Conservation (phyloP, 2,113 vertebrate genomes). For the Pristiophorus japonicus region DNA sequence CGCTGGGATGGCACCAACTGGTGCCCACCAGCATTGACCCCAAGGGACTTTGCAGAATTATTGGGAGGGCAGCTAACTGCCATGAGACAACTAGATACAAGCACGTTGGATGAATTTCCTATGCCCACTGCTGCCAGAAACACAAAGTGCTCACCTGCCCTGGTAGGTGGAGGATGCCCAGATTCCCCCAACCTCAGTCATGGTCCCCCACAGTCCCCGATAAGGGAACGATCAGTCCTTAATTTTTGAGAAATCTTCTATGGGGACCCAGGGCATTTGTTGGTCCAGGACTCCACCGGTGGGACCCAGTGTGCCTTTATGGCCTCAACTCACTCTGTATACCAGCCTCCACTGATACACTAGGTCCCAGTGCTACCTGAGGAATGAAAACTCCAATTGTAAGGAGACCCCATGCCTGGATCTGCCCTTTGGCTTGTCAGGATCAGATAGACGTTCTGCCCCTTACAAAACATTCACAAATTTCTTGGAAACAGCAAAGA, state of each 20-base stretch:
- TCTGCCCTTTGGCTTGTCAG: not conserved
- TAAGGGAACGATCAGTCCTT: not conserved
- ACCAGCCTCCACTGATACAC: not conserved
- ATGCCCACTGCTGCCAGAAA: not conserved
- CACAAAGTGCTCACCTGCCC: not conserved
- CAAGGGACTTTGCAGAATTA: too few species aligned
- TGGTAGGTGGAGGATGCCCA: not conserved
- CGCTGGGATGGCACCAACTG: not conserved
- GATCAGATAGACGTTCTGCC: too few species aligned
- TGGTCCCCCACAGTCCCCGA: too few species aligned
- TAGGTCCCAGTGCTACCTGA: not conserved
- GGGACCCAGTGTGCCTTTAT: not conserved
- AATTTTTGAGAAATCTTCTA: not conserved
- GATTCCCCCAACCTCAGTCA: not conserved
- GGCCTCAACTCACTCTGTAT: not conserved
- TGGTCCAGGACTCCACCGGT: too few species aligned
- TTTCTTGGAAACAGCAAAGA: not conserved
- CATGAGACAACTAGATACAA: too few species aligned
- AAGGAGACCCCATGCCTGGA: not conserved
- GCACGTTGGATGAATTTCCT: too few species aligned
- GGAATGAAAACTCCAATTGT: not conserved
- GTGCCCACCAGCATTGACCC: too few species aligned
- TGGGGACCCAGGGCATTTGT: not conserved
- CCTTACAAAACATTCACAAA: not conserved
- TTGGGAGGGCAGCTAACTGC: too few species aligned